A percentile compares a stretch with the other conserved stretches of the same genome.
Conservation (phyloP, 2,888 invertebrate genomes). For the Idaea dimidiata region DNA sequence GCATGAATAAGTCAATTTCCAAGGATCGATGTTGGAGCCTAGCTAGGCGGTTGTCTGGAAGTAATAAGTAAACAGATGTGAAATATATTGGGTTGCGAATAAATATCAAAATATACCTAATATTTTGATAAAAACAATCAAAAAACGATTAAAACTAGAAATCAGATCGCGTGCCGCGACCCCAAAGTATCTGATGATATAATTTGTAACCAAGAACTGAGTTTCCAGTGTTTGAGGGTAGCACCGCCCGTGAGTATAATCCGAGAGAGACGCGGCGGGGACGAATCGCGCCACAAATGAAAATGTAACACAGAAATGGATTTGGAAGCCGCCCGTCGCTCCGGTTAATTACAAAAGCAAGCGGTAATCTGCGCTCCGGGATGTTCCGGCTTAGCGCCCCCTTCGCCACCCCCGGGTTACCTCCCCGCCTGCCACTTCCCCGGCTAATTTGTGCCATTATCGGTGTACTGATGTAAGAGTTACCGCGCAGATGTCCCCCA, state of each 20-base stretch:
- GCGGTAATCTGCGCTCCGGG: constrained; percentile 81
- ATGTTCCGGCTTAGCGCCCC: constrained; percentile 80
- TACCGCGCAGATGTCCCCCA: constrained; percentile 76
- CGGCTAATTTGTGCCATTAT: constrained; percentile 81
- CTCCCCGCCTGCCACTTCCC: constrained; percentile 69
- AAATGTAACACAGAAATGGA: constrained; percentile 82
- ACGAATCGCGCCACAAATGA: constrained; percentile 76
- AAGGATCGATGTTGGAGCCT: constrained; percentile 55
- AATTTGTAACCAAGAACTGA: constrained; percentile 54
- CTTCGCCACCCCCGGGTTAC: constrained; percentile 42
- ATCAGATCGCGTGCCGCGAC: constrained; percentile 12
- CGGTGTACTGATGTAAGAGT: constrained; percentile 82
- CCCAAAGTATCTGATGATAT: constrained; percentile 34
- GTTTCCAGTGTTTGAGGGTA: constrained; percentile 57
- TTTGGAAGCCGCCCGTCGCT: constrained; percentile 81
- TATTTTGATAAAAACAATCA: constrained; percentile 38
- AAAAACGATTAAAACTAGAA: constrained; percentile 19
- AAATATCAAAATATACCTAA: no score
- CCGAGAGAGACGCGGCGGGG: constrained; percentile 49
- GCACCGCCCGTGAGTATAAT: constrained; percentile 51
- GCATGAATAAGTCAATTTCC: constrained; percentile 74
- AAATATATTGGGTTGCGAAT: constrained; percentile 35
- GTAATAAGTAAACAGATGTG: constrained; percentile 56
- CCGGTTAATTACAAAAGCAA: constrained; percentile 82
- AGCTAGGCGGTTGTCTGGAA: constrained; percentile 58